These are phyloP conservation scores for Araneus ventricosus DNA, from an alignment of 1,140 invertebrate genomes.

Conservation along the genomic window DNA sequence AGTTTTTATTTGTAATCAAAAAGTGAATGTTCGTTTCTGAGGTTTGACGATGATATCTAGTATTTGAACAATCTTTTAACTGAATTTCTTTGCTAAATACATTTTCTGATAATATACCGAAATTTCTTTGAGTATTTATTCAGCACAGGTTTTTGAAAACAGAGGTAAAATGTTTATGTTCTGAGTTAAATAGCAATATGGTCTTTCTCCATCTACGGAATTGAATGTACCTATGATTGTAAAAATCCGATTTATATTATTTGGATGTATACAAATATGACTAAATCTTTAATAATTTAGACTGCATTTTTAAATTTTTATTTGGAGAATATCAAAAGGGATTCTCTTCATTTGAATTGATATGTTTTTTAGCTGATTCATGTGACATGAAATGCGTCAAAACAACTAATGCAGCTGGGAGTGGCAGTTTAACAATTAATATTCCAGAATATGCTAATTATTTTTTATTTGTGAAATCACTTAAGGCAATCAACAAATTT, in stretches of 20 bases:
- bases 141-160: background rate
- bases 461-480: no score
- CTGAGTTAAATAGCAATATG: background rate
- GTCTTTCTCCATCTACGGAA: background rate
- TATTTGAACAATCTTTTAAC: background rate
- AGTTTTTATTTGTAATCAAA: slow-evolving; percentile 69
- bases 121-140: background rate
- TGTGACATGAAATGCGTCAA: background rate
- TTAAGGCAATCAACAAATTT: no score
- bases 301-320: background rate
- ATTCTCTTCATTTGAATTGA: background rate
- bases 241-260: background rate
- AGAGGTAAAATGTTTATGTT: background rate
- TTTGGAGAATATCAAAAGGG: background rate
- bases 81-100: background rate
- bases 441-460: no score
- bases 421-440: no score
- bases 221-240: background rate
- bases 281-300: background rate
- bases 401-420: no score
- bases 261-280: background rate
- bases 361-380: background rate
- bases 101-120: background rate
- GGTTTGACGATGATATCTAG: background rate
- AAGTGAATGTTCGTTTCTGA: slow-evolving; percentile 1